A percentile compares a stretch with the other conserved stretches of the same genome.
Conservation (phyloP, 2,113 vertebrate genomes). For the Glareola pratincola region DNA sequence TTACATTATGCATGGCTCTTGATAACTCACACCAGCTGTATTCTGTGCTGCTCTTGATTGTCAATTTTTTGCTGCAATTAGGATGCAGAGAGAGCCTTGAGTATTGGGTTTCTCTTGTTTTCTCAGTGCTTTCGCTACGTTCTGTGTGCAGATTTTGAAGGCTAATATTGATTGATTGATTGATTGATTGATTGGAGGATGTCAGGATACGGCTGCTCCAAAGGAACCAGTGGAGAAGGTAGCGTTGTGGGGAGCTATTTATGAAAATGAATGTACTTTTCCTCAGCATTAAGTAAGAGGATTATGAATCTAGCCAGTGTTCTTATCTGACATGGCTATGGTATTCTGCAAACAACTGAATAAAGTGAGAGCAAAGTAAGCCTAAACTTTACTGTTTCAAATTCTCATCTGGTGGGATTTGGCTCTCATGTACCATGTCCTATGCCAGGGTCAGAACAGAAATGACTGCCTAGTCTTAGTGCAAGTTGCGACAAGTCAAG, state of each 20-base stretch:
- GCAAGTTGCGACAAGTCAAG: not conserved
- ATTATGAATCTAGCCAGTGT: not conserved
- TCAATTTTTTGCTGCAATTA: not conserved
- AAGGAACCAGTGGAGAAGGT: not conserved
- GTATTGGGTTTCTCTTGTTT: not conserved
- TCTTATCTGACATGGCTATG: not conserved
- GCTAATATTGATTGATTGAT: not conserved
- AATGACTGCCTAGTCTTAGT: not conserved
- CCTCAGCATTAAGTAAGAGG: not conserved
- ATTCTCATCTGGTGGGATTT: not conserved
- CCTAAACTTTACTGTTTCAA: not conserved
- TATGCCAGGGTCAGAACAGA: not conserved
- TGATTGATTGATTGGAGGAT: not conserved
- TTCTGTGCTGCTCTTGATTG: not conserved
- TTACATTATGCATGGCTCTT: not conserved
- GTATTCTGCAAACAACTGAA: not conserved
- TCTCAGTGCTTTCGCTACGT: not conserved
- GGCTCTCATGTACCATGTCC: not conserved
- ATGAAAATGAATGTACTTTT: not conserved
- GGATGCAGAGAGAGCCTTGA: not conserved
- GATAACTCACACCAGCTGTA: not conserved
- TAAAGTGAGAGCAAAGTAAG: not conserved
- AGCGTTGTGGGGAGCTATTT: not conserved
- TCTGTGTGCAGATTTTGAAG: not conserved
- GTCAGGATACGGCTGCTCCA: not conserved